A percentile compares a stretch with the other conserved stretches of the same genome.
Evolutionary conservation across 2,888 invertebrate genomes (phyloP).

Genomic region (Andrena marginata): DNA sequence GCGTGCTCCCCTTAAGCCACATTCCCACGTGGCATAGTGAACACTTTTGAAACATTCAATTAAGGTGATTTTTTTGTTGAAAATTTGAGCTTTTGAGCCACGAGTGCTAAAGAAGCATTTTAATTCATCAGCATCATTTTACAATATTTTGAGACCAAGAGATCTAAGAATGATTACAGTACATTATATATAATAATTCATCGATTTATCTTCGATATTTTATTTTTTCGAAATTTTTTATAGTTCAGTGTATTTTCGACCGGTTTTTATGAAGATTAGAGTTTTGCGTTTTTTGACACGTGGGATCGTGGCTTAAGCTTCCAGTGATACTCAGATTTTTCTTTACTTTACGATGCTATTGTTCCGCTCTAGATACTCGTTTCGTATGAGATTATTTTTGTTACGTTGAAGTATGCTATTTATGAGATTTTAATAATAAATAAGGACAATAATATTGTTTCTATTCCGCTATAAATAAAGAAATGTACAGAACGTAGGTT

Average conservation of each 20-base stretch:
- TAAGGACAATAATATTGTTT: neutral
- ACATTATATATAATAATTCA: too few relatives aligned
- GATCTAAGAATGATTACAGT: too few relatives aligned
- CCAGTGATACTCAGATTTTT: neutral
- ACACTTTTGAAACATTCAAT: neutral
- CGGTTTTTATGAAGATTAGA: neutral
- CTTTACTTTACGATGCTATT: neutral
- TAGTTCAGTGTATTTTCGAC: too few relatives aligned
- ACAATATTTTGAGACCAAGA: too few relatives aligned
- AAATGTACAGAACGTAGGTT: neutral
- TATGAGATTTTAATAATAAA: slow-evolving; percentile 13
- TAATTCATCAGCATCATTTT: too few relatives aligned
- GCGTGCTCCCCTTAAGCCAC: neutral
- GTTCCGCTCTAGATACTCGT: neutral
- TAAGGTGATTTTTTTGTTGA: too few relatives aligned
- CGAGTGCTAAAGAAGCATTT: too few relatives aligned
- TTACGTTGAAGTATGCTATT: neutral
- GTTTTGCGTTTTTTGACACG: neutral
- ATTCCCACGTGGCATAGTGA: neutral
- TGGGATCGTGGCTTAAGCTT: neutral
- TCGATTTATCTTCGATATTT: too few relatives aligned
- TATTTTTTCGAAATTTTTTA: too few relatives aligned
- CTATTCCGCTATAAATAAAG: neutral
- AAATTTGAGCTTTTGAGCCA: too few relatives aligned
- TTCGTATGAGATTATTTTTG: neutral